Base-by-base conservation (phyloP, 2,888 invertebrate genomes). In the Sclerodermus sp. region DNA sequence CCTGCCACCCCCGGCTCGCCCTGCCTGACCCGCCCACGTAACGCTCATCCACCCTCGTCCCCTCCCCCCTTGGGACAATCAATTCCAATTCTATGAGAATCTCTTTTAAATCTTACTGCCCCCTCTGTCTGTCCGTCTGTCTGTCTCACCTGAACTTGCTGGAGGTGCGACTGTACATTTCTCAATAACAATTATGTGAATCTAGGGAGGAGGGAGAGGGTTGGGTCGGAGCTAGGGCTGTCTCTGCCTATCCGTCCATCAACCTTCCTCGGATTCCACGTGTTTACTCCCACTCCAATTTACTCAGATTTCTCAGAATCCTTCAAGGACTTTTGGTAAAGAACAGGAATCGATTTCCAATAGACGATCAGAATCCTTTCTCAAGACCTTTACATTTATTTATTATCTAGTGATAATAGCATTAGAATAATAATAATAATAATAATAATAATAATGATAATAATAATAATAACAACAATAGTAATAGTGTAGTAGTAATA, bases 21-120 rank as follows among this genome's bases (percentile, higher is more conserved):
- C 23, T 23, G 23, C 23, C 23, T 23, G 8, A 3, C 8, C 23
- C 23, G 8, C 8, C 4, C 23, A 23, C 23, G 23, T 23, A 23
- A 23, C 18, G 46, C 54, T 45, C 43, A 47, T 32, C 46, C 45
- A 43, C 16, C 17, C 34, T 34, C 36, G 13, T 41, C 29, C 14
- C 53, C n/a, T 34, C 4, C 34, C 12, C 55, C 60, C 51, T 46
- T 53, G 55, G 52, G 54, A 60, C 62, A 49, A 62, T 62, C 62
- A 62, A 62, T 62, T 55, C 49, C 62, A 63, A 60, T 63, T 16
- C 16, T 16, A 15, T 45, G 51, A 41, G 52, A 60, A 68, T 68
- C 61, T 61, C 63, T 64, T 69, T 64, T 60, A 67, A 68, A 62
- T 66, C 66, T 60, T 55, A 37, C 58, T 23, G 8, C 23, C 23